phyloP scores from a whole-genome alignment of 2,797 vertebrate species.

The Acanthurus leucopareius region DNA sequence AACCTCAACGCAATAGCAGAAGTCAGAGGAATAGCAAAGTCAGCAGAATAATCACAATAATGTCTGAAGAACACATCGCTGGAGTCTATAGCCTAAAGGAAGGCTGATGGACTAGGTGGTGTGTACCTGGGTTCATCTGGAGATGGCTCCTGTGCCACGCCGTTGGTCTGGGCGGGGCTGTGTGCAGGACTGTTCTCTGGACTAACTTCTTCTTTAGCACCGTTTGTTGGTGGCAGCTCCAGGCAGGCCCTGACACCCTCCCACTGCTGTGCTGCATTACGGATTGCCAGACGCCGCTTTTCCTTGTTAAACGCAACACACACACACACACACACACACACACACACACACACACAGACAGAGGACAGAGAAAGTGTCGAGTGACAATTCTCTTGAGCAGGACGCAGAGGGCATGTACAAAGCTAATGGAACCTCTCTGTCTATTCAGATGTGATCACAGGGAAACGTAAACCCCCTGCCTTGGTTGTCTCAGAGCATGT shows the following conservation, averaged over 20 bases:
- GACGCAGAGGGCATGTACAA: constrained; percentile 12
- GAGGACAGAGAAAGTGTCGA: constrained; percentile 49
- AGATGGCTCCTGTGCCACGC: constrained; percentile 85
- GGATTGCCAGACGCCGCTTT: constrained; percentile 93
- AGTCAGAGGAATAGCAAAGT: not conserved
- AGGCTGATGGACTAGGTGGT: not conserved
- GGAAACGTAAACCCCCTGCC: constrained; percentile 11
- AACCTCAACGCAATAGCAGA: not conserved
- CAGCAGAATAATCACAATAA: not conserved
- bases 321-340: constrained; percentile 32
- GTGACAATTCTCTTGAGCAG: constrained; percentile 40
- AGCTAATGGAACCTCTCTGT: constrained; percentile 20
- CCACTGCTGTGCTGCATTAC: constrained; percentile 94
- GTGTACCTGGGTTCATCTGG: constrained; percentile 92
- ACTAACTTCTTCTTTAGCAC: constrained; percentile 87
- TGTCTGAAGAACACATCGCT: not conserved
- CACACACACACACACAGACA: constrained; percentile 32
- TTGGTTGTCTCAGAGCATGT: constrained; percentile 4
- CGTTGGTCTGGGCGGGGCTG: constrained; percentile 88
- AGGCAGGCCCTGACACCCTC: constrained; percentile 85
- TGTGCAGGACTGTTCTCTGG: constrained; percentile 88
- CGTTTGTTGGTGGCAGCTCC: constrained; percentile 85
- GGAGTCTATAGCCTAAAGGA: no score
- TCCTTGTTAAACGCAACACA: constrained; percentile 84
- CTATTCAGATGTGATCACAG: constrained; percentile 20